Evolutionary conservation across 2,113 vertebrate genomes (phyloP).

Genomic region (Xiphophorus couchianus): DNA sequence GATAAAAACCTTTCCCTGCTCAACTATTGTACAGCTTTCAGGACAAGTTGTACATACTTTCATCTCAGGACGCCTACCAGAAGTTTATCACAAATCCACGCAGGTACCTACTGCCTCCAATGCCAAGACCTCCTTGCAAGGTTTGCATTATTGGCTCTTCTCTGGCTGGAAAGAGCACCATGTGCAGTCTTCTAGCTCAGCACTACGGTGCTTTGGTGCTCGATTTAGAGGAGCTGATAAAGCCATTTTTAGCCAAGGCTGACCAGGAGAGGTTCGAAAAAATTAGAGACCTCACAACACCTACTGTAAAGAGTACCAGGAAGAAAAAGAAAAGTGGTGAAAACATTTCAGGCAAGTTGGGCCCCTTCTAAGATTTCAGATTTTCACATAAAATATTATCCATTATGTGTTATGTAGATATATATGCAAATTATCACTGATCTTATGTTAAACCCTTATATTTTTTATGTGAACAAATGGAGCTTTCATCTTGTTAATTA

Average conservation of each 20-base stretch:
- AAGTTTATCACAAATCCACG: constrained; percentile 87
- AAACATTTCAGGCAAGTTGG: constrained; percentile 50
- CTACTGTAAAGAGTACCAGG: constrained; percentile 79
- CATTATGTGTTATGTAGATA: background rate
- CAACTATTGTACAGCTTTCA: constrained; percentile 82
- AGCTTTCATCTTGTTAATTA: background rate
- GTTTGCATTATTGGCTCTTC: constrained; percentile 86
- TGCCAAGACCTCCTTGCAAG: constrained; percentile 88
- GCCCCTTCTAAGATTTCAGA: background rate
- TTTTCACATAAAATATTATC: background rate
- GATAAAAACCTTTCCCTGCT: background rate
- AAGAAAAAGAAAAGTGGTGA: constrained; percentile 47
- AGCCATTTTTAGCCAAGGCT: constrained; percentile 60
- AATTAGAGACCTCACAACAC: constrained; percentile 61
- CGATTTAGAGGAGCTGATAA: constrained; percentile 79
- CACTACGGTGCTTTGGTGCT: constrained; percentile 84
- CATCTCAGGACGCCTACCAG: constrained; percentile 83
- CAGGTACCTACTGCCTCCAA: constrained; percentile 88
- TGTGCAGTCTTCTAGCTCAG: constrained; percentile 82
- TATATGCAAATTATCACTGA: background rate
- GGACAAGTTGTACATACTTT: constrained; percentile 91
- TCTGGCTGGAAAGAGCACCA: constrained; percentile 85
- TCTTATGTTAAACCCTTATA: background rate
- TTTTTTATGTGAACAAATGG: constrained; percentile 28
- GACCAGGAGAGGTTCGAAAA: constrained; percentile 70